Evolutionary conservation across 2,113 vertebrate species (phyloP).

Genomic region (Echinops telfairi): DNA sequence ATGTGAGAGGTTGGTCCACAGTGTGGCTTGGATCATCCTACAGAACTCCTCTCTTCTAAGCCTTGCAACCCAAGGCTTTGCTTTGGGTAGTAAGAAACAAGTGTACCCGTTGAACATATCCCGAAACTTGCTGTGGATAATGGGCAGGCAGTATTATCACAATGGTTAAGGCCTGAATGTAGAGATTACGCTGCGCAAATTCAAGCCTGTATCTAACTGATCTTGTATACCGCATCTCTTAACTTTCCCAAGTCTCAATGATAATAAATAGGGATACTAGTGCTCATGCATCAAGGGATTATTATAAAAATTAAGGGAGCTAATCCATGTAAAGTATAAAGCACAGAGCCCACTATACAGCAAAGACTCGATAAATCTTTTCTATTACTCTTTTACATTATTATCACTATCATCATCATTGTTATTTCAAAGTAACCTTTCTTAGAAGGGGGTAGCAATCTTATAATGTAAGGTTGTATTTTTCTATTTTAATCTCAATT

Average conservation of each 20-base stretch:
- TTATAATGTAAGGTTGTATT: constrained; percentile 5
- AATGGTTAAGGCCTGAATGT: not conserved
- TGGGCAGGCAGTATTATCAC: not conserved
- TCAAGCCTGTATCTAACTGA: constrained; percentile 48
- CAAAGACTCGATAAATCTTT: not conserved
- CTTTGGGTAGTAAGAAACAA: constrained; percentile 47
- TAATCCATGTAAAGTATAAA: constrained; percentile 2
- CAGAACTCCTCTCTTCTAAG: not conserved
- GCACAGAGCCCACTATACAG: not conserved
- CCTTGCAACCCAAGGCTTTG: constrained; percentile 21
- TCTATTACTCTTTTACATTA: not conserved
- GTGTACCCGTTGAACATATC: not conserved
- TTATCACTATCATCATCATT: not conserved
- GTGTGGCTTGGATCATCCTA: not conserved
- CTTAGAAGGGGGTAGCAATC: constrained; percentile 2
- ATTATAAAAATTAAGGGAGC: constrained; percentile 45
- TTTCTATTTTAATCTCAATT: not conserved
- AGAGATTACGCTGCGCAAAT: not conserved
- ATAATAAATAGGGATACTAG: constrained; percentile 21
- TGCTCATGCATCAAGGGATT: not conserved
- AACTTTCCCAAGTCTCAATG: not conserved
- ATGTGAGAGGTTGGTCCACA: not conserved
- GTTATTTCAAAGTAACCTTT: constrained; percentile 13
- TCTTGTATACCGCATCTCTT: not conserved
- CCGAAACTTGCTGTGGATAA: constrained; percentile 5